Evolutionary conservation across 2,888 invertebrate species (phyloP), one percentile per base, ranked within the genome.

Genomic region (Polymixis lichenea): DNA sequence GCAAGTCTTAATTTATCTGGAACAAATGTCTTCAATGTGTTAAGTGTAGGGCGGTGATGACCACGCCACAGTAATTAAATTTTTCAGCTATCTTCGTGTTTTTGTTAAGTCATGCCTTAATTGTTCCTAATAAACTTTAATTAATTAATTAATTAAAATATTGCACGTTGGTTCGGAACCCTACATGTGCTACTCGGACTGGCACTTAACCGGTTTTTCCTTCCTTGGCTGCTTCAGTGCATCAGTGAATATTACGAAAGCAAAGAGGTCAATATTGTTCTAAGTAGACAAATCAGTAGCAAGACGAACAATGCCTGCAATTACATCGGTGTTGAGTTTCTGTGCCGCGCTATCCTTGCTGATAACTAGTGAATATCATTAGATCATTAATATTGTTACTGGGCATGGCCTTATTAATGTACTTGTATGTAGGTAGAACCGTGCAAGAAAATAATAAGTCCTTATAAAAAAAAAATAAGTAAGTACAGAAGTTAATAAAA

Each of bases 271-370:
- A 76, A 71, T 46, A 46, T 71, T 84, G 70, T 61, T 78, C 17
- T 38, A 72, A 70, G 80, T 80, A 80, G 71, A 60, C 78, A 74
- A 77, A 82, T 83, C 70, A 80, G 82, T 79, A 74, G 78, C 72
- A 66, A 78, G 75, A 77, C 65, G 66, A 82, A 77, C 82, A 86
- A 89, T 90, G 82, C 80, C 77, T 66, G 87, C 68, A 87, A 90
- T 90, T 89, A 90, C 75, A 64, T 66, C 62, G 75, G 61, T 72
- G 75, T 43, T 79, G 62, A 74, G 80, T 85, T 87, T 89, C 80
- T 88, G 77, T 86, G 86, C 73, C 84, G 73, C 76, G 76, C 69
- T 66, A 87, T 88, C 84, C 85, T 88, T 86, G 87, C 80, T 84
- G 75, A 82, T 89, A 81, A 75, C 64, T 87, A 72, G 75, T 86